These are phyloP conservation scores for Cantharis lateralis DNA, from an alignment of 2,888 invertebrate genomes.

Conservation along the genomic window DNA sequence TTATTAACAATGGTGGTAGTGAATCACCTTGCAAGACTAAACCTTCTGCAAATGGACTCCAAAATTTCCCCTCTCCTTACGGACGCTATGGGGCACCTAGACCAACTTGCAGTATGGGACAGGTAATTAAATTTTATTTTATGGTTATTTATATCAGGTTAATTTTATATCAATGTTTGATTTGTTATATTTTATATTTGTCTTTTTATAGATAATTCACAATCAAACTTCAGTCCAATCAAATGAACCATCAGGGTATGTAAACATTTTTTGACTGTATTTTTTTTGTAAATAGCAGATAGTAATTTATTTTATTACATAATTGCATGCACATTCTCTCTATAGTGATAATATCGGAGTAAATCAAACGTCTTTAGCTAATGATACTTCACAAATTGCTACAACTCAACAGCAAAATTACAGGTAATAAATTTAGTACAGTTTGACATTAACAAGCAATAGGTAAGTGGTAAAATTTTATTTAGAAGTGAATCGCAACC, in stretches of 20 bases:
- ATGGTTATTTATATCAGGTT: neutral
- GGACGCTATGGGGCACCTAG: conserved; percentile 68
- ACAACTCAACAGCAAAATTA: conserved; percentile 4
- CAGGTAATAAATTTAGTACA: conserved; percentile 16
- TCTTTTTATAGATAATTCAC: conserved; percentile 67
- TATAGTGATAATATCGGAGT: neutral
- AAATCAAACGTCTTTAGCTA: neutral
- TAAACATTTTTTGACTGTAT: conserved; percentile 28
- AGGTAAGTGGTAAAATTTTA: neutral
- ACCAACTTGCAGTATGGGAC: conserved; percentile 70
- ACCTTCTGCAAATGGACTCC: conserved; percentile 51
- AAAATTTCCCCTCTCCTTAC: conserved; percentile 53
- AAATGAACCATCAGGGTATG: conserved; percentile 64
- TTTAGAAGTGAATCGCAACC: conserved; percentile 1
- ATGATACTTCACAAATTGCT: neutral
- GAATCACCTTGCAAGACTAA: conserved; percentile 34
- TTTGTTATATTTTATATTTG: conserved; percentile 4
- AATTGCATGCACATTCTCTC: neutral
- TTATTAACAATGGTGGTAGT: conserved; percentile 27
- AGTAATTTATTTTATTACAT: neutral
- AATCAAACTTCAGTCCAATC: conserved; percentile 60
- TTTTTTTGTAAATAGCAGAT: neutral
- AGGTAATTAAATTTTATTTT: conserved; percentile 54
- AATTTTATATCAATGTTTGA: neutral
- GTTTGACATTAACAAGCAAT: neutral